phyloP scores from a whole-genome alignment of 2,888 invertebrate genomes.

The Lasioglossum figueresi region DNA sequence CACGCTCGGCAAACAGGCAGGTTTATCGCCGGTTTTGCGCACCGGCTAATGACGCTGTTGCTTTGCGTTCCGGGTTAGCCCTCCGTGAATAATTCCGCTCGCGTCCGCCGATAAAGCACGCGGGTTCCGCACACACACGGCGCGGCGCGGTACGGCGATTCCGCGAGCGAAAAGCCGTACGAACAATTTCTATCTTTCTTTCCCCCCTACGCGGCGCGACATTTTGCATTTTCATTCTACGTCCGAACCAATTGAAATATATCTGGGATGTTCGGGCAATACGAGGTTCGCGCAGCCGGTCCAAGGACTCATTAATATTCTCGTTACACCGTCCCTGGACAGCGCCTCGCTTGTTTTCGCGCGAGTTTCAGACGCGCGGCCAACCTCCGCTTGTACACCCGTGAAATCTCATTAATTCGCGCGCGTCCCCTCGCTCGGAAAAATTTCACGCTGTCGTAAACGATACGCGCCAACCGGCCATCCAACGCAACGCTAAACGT shows the following conservation, averaged over 20 bases:
- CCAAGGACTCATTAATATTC: constrained; percentile 22
- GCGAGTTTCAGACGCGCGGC: neutral
- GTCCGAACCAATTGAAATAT: neutral
- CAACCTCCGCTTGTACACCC: neutral
- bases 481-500: constrained; percentile 8
- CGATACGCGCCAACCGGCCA: constrained; percentile 5
- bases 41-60: constrained; percentile 17
- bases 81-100: neutral
- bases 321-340: neutral
- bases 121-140: neutral
- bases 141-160: neutral
- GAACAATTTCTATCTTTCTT: neutral
- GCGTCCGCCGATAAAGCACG: neutral
- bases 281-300: neutral
- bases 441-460: constrained; percentile 8
- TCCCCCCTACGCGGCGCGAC: too few relatives aligned
- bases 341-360: neutral
- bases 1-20: neutral
- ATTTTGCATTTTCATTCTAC: neutral
- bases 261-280: neutral
- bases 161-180: neutral
- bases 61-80: neutral
- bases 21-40: neutral
- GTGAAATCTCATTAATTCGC: constrained; percentile 38
- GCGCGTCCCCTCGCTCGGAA: neutral